Conservation (phyloP, 2,888 invertebrate genomes). For the Gisinianus flammeolus region DNA sequence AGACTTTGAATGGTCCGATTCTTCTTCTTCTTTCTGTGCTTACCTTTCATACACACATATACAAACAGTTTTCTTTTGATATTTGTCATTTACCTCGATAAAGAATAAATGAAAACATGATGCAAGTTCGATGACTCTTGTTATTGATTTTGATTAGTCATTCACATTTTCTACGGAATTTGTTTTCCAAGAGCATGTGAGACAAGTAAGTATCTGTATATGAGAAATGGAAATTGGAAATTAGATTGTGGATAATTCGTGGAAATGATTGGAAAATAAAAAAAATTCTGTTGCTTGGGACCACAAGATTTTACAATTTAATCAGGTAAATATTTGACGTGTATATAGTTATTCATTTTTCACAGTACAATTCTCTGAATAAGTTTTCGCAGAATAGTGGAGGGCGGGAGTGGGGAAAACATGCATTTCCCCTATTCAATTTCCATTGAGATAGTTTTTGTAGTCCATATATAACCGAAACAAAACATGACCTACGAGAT, state of each 20-base stretch:
- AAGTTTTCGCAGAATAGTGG: neutral
- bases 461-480: too few relatives aligned
- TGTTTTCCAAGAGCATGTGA: neutral
- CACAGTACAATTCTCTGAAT: neutral
- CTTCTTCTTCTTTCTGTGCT: neutral
- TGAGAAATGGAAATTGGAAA: neutral
- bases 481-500: too few relatives aligned
- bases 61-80: neutral
- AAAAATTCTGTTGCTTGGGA: neutral
- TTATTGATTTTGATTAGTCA: too few relatives aligned
- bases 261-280: neutral
- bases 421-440: too few relatives aligned
- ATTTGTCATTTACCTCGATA: neutral
- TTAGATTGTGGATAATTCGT: neutral
- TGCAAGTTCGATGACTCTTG: too few relatives aligned
- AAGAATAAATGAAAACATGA: neutral
- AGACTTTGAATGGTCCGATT: neutral
- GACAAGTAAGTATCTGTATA: neutral
- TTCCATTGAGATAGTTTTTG: too few relatives aligned
- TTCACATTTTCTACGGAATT: too few relatives aligned
- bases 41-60: neutral
- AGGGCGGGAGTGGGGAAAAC: neutral
- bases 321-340: neutral
- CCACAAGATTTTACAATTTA: slow-evolving; percentile 5
- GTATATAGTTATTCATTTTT: neutral